Percentiles rank a stretch among this genome's conserved stretches.
These are phyloP conservation scores for Blera fallax DNA, from an alignment of 2,888 invertebrate species.

Conservation along the genomic window DNA sequence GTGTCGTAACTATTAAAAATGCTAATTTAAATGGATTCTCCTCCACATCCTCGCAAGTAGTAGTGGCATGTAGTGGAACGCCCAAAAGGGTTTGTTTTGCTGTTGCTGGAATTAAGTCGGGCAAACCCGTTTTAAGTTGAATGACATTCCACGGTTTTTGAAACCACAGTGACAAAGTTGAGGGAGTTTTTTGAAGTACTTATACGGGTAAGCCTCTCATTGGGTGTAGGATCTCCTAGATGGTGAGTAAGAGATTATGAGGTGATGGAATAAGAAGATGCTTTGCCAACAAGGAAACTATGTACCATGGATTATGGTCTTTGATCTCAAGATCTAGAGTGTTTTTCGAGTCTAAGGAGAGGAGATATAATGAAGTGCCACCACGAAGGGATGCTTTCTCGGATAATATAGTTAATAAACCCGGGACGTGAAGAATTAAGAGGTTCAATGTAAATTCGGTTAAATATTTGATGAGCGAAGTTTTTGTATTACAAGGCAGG, in stretches of 20 bases:
- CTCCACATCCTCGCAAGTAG: slow-evolving; percentile 42
- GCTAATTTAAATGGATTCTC: slow-evolving; percentile 70
- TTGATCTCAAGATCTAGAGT: background rate
- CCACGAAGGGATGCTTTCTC: background rate
- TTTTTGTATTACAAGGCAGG: too few relatives aligned
- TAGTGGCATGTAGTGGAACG: slow-evolving; percentile 18
- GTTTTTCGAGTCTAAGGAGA: background rate
- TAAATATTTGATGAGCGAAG: background rate
- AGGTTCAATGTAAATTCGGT: background rate
- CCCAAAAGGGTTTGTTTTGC: slow-evolving; percentile 56
- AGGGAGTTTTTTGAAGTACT: slow-evolving; percentile 3
- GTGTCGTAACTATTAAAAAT: slow-evolving; percentile 67
- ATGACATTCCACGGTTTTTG: slow-evolving; percentile 53
- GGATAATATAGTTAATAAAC: background rate
- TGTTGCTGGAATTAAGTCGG: slow-evolving; percentile 8
- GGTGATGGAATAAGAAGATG: background rate
- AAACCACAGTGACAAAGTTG: slow-evolving; percentile 33
- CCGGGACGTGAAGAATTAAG: background rate
- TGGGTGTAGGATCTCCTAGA: background rate
- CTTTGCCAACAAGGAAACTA: background rate
- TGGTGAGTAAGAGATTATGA: background rate
- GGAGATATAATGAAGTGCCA: background rate
- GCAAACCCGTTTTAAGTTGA: slow-evolving; percentile 39
- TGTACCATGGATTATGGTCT: background rate
- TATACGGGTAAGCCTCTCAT: background rate